phyloP scores from a whole-genome alignment of 2,888 invertebrate genomes.

The Harpalus rufipes region DNA sequence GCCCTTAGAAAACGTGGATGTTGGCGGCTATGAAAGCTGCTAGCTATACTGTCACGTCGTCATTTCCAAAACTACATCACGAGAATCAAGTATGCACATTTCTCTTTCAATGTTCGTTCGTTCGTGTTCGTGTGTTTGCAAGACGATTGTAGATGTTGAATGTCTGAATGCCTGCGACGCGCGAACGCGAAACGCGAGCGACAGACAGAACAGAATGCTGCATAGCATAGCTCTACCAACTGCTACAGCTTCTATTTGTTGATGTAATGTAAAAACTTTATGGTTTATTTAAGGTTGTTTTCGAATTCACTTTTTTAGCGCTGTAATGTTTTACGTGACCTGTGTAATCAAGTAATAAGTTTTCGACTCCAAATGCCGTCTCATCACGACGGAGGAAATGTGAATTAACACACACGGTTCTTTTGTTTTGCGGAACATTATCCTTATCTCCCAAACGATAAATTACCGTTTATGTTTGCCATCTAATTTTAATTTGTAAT shows the following conservation, averaged over 20 bases:
- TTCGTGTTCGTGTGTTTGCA: constrained; percentile 21
- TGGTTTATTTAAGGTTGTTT: constrained; percentile 57
- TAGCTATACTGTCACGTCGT: background rate
- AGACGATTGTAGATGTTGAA: constrained; percentile 31
- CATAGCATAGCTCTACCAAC: constrained; percentile 5
- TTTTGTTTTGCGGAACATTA: constrained; percentile 31
- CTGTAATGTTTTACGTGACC: constrained; percentile 58
- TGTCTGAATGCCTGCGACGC: constrained; percentile 11
- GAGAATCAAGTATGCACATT: constrained; percentile 50
- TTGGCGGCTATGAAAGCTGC: background rate
- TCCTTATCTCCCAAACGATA: background rate
- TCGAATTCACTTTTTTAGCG: constrained; percentile 53
- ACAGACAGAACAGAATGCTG: constrained; percentile 13
- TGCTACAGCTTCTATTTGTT: constrained; percentile 38
- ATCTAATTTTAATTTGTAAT: constrained; percentile 9
- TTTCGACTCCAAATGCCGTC: constrained; percentile 39
- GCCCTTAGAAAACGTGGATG: background rate
- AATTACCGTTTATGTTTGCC: constrained; percentile 2
- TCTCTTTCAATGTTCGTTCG: constrained; percentile 31
- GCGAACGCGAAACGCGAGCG: background rate
- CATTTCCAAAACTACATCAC: constrained; percentile 27
- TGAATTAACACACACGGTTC: constrained; percentile 42
- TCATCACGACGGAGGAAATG: constrained; percentile 24
- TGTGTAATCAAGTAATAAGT: constrained; percentile 55
- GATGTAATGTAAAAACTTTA: constrained; percentile 58